Base-by-base conservation (phyloP, 2,113 vertebrate species). In the Galeopterus variegatus region DNA sequence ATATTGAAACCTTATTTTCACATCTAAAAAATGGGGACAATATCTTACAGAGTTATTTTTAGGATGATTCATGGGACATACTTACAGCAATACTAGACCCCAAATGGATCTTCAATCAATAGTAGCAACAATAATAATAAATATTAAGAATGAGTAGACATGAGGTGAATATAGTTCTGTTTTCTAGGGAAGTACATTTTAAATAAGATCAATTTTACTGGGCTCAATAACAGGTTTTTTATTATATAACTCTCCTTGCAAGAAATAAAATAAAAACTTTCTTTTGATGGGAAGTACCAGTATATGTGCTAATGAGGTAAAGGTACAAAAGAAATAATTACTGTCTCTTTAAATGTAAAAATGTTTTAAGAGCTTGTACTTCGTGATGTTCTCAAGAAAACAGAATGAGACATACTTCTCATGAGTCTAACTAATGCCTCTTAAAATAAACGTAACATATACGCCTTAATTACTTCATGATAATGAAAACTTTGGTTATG, bases 331-430 rank as follows among this genome's bases (percentile, higher is more conserved):
- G 19, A 87, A 92, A 77, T 62, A 67, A 86, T 73, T 92, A 54
- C 6, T 56, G 2, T 82, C 31, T 52, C 19, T 26, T 86, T 26
- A 85, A 92, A 86, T 73, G n/a, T 56, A 80, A 82, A 97, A 54
- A 73, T 31, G 19, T 76, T 85, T 60, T 62, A 92, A 93, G 69
- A 82, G 77, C 1, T 56, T 91, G 33, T 26, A 85, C 36, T 54
- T 21, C 94, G 85, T 83, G n/a, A 92, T 62, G 15, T 41, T 85
- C n/a, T 80, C 75, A 88, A 94, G 19, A 81, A 79, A 95, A 93
- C 81, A 96, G 17, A 93, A 72, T 75, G 8, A 41, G 28, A 84
- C 10, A 1, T 58, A 45, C 60, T 76, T 95, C 45, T 67, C 36
- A 31, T 13, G 6, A 62, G 15, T 88, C 41, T 88, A 94, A 48